Evolutionary conservation across 1,140 invertebrate genomes (phyloP).

Genomic region (Parasteatoda tepidariorum): DNA sequence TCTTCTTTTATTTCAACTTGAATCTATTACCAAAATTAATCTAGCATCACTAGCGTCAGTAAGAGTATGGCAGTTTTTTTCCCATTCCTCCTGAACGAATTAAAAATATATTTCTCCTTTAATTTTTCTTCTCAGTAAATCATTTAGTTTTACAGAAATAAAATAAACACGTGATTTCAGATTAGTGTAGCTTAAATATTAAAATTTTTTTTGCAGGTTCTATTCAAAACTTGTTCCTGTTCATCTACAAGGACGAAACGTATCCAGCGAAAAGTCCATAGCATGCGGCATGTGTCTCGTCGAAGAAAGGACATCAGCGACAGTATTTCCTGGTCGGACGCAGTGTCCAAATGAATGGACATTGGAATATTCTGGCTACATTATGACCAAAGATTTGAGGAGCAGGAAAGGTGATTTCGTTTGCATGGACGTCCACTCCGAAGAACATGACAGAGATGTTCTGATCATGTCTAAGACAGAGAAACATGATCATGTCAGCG

Average conservation of each 20-base stretch:
- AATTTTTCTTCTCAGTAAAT: too few relatives aligned
- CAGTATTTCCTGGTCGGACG: slow-evolving; percentile 10
- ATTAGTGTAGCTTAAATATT: neutral
- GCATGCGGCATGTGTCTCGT: slow-evolving; percentile 18
- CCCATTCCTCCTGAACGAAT: too few relatives aligned
- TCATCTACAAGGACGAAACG: neutral
- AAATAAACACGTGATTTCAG: too few relatives aligned
- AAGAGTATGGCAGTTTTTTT: too few relatives aligned
- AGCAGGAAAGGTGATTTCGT: slow-evolving; percentile 27
- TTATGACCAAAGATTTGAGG: slow-evolving; percentile 17
- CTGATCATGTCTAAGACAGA: neutral
- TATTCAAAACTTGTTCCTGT: neutral
- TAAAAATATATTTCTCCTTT: too few relatives aligned
- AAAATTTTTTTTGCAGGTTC: neutral
- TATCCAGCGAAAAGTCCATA: slow-evolving; percentile 2
- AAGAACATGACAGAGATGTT: neutral
- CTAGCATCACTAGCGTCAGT: too few relatives aligned
- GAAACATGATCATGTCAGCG: neutral
- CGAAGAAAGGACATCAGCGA: slow-evolving; percentile 16
- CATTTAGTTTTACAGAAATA: too few relatives aligned
- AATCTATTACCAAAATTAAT: too few relatives aligned
- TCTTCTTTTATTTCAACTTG: too few relatives aligned
- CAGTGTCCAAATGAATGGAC: slow-evolving; percentile 27
- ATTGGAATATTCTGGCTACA: slow-evolving; percentile 20
- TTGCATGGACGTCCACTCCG: slow-evolving; percentile 12